Base-by-base conservation (phyloP, 2,888 invertebrate genomes). In the Phengaris arion region DNA sequence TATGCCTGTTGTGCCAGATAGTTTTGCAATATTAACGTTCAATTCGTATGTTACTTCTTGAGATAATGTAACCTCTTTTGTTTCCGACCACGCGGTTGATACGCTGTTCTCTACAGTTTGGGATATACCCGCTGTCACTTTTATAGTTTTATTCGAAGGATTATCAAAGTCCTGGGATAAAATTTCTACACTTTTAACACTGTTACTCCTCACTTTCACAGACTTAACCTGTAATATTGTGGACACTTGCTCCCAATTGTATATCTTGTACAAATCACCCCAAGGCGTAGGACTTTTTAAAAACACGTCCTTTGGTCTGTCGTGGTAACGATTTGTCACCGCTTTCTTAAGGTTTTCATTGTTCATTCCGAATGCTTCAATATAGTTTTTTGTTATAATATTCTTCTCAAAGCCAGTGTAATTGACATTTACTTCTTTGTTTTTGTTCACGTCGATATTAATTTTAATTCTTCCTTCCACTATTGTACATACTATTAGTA, bases 211-310 rank as follows among this genome's bases (percentile, higher is more conserved):
- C 2, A 84, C 54, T 59, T 69, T 78, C 2, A 84, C 87, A 0
- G 86, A 87, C 79, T 82, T 82, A 1, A 84, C 79, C 55, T 76
- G 77, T 15, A 89, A 45, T 0, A 88, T 81, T 78, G 83, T 84
- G 0, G 83, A 82, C 0, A 91, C 84, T 80, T 86, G 84, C 76
- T 90, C 87, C 90, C 90, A 92, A 45, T 84, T 81, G 74, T 88
- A 87, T 68, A 76, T 84, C 74, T 85, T 83, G 77, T 89, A 92
- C 5, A 92, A 81, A 80, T 92, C 91, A 0, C 87, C 88, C 91
- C 92, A 91, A 0, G 90, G 91, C 0, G 92, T 92, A 0, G 91
- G 92, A 74, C 89, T 88, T 81, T 83, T 85, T 8, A 89, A 77
- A 74, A 83, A 92, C 0, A 86, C 82, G 6, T 82, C 81, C 2